Evolutionary conservation across 1,140 invertebrate genomes (phyloP).

Genomic region (Adoxophyes honmai): DNA sequence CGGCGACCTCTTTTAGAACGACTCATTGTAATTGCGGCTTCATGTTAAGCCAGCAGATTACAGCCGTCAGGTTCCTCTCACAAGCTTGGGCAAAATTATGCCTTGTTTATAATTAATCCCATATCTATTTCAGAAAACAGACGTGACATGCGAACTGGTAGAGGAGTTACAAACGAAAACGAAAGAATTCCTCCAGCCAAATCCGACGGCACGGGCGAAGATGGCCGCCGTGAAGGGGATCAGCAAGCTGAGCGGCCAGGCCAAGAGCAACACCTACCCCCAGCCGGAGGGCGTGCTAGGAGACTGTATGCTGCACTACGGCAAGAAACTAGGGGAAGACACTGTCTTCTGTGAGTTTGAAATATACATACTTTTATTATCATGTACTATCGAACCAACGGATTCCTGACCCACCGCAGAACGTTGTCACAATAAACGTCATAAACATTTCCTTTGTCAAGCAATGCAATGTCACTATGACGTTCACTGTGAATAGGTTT

Average conservation of each 20-base stretch:
- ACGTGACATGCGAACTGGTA: slow-evolving; percentile 96
- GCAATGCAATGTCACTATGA: no score
- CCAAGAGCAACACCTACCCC: slow-evolving; percentile 95
- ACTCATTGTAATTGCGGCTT: no score
- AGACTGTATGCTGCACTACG: slow-evolving; percentile 97
- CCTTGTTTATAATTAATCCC: neutral
- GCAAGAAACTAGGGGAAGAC: slow-evolving; percentile 96
- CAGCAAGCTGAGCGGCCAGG: slow-evolving; percentile 91
- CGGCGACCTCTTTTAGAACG: no score
- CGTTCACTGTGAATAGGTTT: no score
- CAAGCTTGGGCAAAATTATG: no score
- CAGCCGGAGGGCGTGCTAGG: slow-evolving; percentile 98
- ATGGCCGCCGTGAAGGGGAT: slow-evolving; percentile 97
- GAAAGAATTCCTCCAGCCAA: slow-evolving; percentile 99
- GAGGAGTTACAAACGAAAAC: slow-evolving; percentile 97
- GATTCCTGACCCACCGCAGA: no score
- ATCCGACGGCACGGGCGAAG: slow-evolving; percentile 96
- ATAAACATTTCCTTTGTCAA: no score
- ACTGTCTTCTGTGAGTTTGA: slow-evolving; percentile 91
- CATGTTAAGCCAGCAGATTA: no score
- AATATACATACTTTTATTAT: no score
- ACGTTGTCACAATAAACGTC: no score
- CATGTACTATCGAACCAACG: no score
- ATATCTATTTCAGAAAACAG: slow-evolving; percentile 89
- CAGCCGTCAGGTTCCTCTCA: no score